phyloP scores from a whole-genome alignment of 1,140 invertebrate genomes.

The Lordiphosa collinella region DNA sequence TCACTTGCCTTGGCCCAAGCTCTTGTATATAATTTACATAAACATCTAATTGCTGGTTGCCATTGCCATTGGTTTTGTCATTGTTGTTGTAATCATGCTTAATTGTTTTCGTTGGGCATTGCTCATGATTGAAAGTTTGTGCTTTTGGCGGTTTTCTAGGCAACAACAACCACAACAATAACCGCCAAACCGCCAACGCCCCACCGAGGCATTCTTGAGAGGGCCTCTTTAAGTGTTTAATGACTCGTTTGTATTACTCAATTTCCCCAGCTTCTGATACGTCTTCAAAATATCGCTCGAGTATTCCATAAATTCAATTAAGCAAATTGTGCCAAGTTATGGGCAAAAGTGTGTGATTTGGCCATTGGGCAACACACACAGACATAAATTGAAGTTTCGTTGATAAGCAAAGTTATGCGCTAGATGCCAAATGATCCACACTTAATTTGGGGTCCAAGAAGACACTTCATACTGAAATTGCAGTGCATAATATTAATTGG shows the following conservation, averaged over 20 bases:
- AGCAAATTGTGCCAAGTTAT: conserved; percentile 57
- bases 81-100: conserved; percentile 68
- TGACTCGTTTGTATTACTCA: conserved; percentile 70
- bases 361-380: no score
- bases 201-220: conserved; percentile 17
- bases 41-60: conserved; percentile 71
- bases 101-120: conserved; percentile 73
- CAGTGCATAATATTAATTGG: no score
- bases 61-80: conserved; percentile 36
- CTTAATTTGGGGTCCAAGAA: no score
- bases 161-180: conserved; percentile 11
- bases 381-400: no score
- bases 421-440: no score
- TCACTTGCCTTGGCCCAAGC: neutral
- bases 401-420: no score
- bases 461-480: no score
- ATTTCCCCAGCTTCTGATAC: conserved; percentile 37
- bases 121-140: conserved; percentile 74
- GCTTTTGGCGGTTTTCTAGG: conserved; percentile 54
- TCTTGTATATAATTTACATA: conserved; percentile 70
- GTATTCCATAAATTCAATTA: conserved; percentile 71
- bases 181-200: neutral
- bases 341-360: conserved; percentile 6
- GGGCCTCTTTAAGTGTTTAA: conserved; percentile 65
- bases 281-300: conserved; percentile 12